Evolutionary conservation across 2,797 vertebrate genomes (phyloP).

Genomic region (Avahi laniger): DNA sequence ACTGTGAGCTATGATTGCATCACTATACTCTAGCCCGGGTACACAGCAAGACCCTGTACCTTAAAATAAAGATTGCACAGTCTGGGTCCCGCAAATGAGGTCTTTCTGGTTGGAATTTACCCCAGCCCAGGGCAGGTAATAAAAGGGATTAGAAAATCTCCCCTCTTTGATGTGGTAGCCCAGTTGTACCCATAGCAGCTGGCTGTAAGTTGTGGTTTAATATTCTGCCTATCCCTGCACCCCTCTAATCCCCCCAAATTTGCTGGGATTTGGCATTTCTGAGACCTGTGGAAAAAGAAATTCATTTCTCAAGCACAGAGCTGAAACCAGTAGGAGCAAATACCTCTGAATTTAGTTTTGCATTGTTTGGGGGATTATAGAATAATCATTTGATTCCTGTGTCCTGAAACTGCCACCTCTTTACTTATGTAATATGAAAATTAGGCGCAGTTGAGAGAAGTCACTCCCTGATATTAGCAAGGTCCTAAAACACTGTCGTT

Average conservation of each 20-base stretch:
- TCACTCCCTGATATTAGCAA: no score
- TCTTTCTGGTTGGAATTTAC: background rate
- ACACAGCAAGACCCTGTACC: background rate
- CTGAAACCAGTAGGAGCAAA: background rate
- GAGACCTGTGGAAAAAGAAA: background rate
- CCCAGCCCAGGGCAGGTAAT: no score
- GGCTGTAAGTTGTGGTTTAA: background rate
- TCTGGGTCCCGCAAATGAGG: background rate
- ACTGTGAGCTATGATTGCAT: background rate
- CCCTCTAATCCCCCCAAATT: background rate
- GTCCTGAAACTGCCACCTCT: background rate
- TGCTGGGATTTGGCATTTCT: background rate
- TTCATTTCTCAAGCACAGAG: background rate
- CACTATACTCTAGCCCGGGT: background rate
- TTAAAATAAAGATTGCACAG: background rate
- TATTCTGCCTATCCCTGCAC: background rate
- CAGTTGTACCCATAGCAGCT: background rate
- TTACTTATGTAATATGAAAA: background rate
- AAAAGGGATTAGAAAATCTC: background rate
- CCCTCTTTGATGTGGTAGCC: background rate
- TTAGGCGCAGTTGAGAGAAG: background rate
- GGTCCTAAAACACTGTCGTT: background rate
- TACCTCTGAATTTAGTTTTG: background rate
- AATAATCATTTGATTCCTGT: background rate
- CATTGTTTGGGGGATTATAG: background rate